phyloP scores from a whole-genome alignment of 2,113 vertebrate species.

The Panurus biarmicus region DNA sequence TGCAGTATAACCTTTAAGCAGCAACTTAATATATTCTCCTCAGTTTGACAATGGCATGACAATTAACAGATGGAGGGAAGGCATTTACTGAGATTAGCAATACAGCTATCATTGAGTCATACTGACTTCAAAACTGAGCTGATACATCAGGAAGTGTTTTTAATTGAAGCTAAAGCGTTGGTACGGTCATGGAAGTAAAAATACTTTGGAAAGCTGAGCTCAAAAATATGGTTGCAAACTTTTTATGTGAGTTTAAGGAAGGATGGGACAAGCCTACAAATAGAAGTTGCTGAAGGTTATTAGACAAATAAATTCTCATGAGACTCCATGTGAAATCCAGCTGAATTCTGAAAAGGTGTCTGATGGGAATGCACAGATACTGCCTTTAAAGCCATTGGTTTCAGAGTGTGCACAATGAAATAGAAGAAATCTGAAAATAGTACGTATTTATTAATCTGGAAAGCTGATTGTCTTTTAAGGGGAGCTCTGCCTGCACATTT shows the following conservation, averaged over 20 bases:
- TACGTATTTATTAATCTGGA: not conserved
- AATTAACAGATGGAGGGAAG: constrained; percentile 3
- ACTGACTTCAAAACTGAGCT: not conserved
- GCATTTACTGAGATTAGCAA: not conserved
- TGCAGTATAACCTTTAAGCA: not conserved
- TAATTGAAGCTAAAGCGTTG: not conserved
- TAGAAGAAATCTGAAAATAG: not conserved
- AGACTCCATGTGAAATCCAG: not conserved
- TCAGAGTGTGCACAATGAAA: not conserved
- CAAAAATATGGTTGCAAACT: not conserved
- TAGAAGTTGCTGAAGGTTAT: not conserved
- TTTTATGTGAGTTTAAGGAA: not conserved
- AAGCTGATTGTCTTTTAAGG: not conserved
- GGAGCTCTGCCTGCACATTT: not conserved
- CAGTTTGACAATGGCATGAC: not conserved
- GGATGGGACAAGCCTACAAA: not conserved
- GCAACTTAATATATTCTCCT: not conserved
- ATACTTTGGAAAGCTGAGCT: not conserved
- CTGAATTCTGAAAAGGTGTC: not conserved
- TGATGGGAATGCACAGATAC: not conserved
- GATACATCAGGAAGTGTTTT: not conserved
- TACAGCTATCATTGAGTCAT: not conserved
- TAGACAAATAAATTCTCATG: not conserved
- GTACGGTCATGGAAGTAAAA: not conserved
- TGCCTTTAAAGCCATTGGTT: not conserved